Base-by-base conservation (phyloP, 2,888 invertebrate genomes). In the Thyatira batis region DNA sequence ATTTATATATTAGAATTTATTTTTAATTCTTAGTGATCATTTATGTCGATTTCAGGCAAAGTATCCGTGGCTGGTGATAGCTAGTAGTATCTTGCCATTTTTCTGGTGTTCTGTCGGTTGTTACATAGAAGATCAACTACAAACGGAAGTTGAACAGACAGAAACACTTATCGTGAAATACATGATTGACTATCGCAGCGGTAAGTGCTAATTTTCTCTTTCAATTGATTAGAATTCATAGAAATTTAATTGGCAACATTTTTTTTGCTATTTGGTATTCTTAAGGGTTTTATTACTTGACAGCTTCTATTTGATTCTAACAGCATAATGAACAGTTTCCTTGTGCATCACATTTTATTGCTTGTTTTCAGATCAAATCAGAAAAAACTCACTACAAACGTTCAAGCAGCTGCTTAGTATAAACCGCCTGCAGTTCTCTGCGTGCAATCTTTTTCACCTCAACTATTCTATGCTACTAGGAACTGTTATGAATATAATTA, bases 111-210 rank as follows among this genome's bases (percentile, higher is more conserved):
- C 66, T 46, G 56, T 78, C 11, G 76, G 73, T 21, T 80, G 80
- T 48, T 80, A 72, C 39, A 60, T 85, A 1, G 73, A 78, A 21
- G 80, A 84, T 43, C 78, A 82, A 54, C 63, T 84, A 13, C 65
- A 60, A 4, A 72, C 77, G 53, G 80, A 85, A 61, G 85, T 85
- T 17, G 77, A 80, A 17, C 54, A 62, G 27, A 81, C 78, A 1
- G 80, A 84, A 8, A 71, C 73, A 5, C 54, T 80, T 0, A 78
- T 86, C 8, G 76, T 86, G 13, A 87, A 87, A 62, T 71, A 75
- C 57, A 59, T 84, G 48, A 87, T 86, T 30, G 80, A 86, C 53
- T 84, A 82, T 53, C 69, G 73, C 60, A 81, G 81, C 61, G 84
- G 87, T 87, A 67, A 67, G 79, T 58, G 13, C 17, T n/a, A n/a